Conservation (phyloP, 2,888 invertebrate genomes). For the Standfussiana lucernea region DNA sequence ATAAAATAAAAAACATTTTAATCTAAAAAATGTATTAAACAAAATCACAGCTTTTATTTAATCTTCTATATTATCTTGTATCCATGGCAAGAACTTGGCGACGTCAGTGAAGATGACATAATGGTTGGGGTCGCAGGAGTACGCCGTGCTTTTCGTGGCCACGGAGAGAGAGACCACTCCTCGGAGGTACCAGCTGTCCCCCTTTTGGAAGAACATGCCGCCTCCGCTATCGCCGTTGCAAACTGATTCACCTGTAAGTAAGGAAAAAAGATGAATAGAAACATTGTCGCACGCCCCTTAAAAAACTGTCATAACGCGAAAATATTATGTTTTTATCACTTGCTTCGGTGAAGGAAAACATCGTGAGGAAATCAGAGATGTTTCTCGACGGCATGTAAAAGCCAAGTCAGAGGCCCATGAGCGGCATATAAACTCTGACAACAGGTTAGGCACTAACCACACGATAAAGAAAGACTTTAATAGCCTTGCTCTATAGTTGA, state of each 20-base stretch:
- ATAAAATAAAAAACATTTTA: background rate
- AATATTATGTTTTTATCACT: background rate
- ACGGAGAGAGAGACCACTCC: slow-evolving; percentile 91
- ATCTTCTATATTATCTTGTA: slow-evolving; percentile 77
- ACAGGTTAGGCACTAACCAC: too few species aligned
- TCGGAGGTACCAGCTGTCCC: slow-evolving; percentile 84
- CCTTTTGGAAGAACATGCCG: slow-evolving; percentile 87
- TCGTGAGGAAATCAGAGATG: too few species aligned
- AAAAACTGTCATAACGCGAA: background rate
- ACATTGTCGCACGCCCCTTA: background rate
- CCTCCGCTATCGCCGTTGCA: slow-evolving; percentile 91
- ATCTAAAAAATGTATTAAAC: slow-evolving; percentile 9
- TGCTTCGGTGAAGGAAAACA: too few species aligned
- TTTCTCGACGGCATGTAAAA: too few species aligned
- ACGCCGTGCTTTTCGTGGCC: slow-evolving; percentile 87
- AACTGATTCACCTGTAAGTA: slow-evolving; percentile 87
- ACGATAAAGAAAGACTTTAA: too few species aligned
- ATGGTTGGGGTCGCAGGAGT: slow-evolving; percentile 90
- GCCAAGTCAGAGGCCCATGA: too few species aligned
- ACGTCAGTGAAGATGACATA: slow-evolving; percentile 92
- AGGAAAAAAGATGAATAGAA: background rate
- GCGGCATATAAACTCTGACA: too few species aligned
- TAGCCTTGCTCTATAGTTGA: too few species aligned
- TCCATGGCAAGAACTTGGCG: slow-evolving; percentile 90
- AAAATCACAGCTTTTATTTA: slow-evolving; percentile 56